These are phyloP conservation scores for Rhizoglyphus robini DNA, from an alignment of 1,140 invertebrate genomes.

Conservation along the genomic window DNA sequence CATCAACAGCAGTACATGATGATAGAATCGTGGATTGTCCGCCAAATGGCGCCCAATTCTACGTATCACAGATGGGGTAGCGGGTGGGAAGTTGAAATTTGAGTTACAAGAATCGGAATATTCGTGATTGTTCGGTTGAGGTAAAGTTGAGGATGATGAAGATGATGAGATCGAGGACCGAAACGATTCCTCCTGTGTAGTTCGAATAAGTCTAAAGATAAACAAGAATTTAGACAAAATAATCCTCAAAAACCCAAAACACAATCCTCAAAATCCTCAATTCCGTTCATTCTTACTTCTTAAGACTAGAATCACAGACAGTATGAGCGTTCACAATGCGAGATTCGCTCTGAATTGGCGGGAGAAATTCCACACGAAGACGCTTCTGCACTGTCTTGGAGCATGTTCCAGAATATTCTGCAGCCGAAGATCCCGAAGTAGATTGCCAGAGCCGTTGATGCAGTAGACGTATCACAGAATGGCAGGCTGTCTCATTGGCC, in stretches of 20 bases:
- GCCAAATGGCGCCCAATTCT: neutral
- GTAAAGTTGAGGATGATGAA: neutral
- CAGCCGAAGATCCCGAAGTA: neutral
- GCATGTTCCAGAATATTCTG: too few relatives aligned
- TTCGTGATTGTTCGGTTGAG: neutral
- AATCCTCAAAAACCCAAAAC: too few relatives aligned
- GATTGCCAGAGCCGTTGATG: neutral
- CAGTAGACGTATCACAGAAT: neutral
- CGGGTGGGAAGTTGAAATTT: neutral
- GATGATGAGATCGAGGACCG: neutral
- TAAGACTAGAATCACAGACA: conserved; percentile 4
- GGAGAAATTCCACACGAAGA: neutral
- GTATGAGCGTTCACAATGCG: neutral
- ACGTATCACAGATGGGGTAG: neutral
- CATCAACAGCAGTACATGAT: neutral
- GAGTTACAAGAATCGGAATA: neutral
- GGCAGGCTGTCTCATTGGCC: neutral
- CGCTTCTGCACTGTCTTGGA: too few relatives aligned
- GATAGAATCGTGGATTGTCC: neutral
- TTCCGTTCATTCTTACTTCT: neutral
- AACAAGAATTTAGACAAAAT: too few relatives aligned
- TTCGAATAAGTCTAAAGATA: neutral
- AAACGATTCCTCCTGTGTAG: neutral
- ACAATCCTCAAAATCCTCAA: neutral
- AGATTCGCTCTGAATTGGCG: neutral